Evolutionary conservation across 2,113 vertebrate genomes (phyloP).

Genomic region (Alethe diademata): DNA sequence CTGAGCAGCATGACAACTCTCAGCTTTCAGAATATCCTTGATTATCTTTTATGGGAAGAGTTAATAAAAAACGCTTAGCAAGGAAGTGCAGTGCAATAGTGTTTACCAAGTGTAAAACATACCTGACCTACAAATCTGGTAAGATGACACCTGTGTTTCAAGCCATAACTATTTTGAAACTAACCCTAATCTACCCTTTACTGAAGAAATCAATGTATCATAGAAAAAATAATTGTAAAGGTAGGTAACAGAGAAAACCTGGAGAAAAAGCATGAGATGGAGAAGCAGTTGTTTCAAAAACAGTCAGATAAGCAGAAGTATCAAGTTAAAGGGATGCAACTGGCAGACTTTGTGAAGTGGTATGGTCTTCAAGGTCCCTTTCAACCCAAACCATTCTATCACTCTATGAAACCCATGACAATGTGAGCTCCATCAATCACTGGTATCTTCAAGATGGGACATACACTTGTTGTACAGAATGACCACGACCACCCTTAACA

Average conservation of each 20-base stretch:
- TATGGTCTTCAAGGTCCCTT: neutral
- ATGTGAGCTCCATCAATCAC: neutral
- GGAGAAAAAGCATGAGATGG: neutral
- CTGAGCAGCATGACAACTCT: neutral
- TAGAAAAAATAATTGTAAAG: neutral
- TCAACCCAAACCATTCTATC: neutral
- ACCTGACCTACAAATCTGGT: neutral
- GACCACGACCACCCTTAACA: neutral
- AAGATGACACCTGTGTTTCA: neutral
- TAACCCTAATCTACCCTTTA: neutral
- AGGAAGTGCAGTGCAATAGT: neutral
- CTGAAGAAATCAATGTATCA: neutral
- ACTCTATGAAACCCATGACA: neutral
- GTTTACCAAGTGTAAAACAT: neutral
- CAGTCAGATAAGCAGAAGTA: neutral
- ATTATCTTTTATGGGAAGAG: neutral
- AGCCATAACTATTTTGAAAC: neutral
- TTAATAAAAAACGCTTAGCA: neutral
- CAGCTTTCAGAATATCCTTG: neutral
- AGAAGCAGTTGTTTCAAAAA: neutral
- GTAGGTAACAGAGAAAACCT: neutral
- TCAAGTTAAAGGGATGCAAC: neutral
- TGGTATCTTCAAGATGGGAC: neutral
- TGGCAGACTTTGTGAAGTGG: neutral
- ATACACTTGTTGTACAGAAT: neutral